phyloP scores from a whole-genome alignment of 2,888 invertebrate species.

The Drosophila kanekoi region DNA sequence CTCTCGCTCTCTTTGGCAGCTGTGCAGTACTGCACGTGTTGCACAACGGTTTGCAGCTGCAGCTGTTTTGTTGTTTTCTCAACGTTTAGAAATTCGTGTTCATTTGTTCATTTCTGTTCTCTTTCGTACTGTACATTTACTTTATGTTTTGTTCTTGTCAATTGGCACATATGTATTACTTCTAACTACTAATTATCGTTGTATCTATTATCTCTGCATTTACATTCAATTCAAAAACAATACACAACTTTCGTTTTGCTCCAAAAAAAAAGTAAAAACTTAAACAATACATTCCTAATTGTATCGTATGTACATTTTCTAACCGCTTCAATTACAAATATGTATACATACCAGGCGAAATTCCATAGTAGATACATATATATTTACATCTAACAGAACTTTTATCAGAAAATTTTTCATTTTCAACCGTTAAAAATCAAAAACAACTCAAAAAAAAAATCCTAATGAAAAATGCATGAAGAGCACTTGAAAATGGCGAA shows the following conservation, averaged over 20 bases:
- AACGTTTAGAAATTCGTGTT: constrained; percentile 41
- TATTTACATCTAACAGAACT: constrained; percentile 47
- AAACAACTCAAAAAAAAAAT: constrained; percentile 38
- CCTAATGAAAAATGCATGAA: constrained; percentile 79
- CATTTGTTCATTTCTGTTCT: constrained; percentile 68
- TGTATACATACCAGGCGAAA: constrained; percentile 50
- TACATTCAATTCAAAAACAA: constrained; percentile 44
- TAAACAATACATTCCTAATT: constrained; percentile 44
- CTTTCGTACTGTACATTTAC: constrained; percentile 64
- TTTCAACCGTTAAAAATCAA: constrained; percentile 53
- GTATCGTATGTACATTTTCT: constrained; percentile 72
- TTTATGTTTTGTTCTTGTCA: constrained; percentile 69
- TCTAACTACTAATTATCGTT: constrained; percentile 71
- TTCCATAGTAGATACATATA: constrained; percentile 60
- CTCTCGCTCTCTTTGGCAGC: constrained; percentile 7
- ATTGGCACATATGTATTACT: constrained; percentile 67
- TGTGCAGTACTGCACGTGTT: constrained; percentile 7
- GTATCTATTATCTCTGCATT: constrained; percentile 73
- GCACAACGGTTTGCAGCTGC: constrained; percentile 34
- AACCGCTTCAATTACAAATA: constrained; percentile 68
- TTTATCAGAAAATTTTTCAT: constrained; percentile 44
- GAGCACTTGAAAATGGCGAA: constrained; percentile 77
- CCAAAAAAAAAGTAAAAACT: constrained; percentile 18
- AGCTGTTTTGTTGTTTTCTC: constrained; percentile 53
- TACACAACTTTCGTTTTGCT: constrained; percentile 44